Base-by-base conservation (phyloP, 2,888 invertebrate species). In the Temnothorax unifasciatus region DNA sequence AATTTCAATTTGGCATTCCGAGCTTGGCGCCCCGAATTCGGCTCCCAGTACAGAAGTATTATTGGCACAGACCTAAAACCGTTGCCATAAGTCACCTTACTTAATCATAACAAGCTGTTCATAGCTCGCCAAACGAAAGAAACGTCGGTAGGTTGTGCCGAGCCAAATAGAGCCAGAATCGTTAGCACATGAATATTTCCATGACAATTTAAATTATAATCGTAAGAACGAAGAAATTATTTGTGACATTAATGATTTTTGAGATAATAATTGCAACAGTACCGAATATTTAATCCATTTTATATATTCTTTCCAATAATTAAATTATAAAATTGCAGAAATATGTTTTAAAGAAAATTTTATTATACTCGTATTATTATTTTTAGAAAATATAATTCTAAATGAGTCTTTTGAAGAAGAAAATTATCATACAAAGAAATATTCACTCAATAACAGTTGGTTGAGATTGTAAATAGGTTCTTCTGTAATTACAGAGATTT, bases 101-200 rank as follows among this genome's bases (percentile, higher is more conserved):
- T 3, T n/a, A 29, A 59, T 44, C 41, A 74, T 18, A 73, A 73
- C 13, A 57, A 25, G 6, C 52, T 71, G 21, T 71, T 71, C 29
- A 29, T 29, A 52, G 29, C 13, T 73, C 1, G 18, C 15, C 6
- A 18, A 5, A 57, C 6, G 57, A 73, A 41, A 8, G 9, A 54
- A 38, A 54, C n/a, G 2, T 54, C 21, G 21, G 25, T 15, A 44
- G 29, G 2, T 74, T 29, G 25, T 29, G 13, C 5, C 29, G n/a
- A 74, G 0, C n/a, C 13, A 38, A 9, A 47, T 13, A 11, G 11
- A 74, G 1, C n/a, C 8, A 50, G 13, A 47, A 29, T 34, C 18
- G 18, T 63, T 59, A 38, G 2, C 21, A 34, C 4, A 9, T 5
- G 15, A 75, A 47, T 63, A 47, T 34, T 47, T 34, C 0, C 47